phyloP scores from a whole-genome alignment of 1,140 invertebrate genomes.

The Hypsibius dujardini region DNA sequence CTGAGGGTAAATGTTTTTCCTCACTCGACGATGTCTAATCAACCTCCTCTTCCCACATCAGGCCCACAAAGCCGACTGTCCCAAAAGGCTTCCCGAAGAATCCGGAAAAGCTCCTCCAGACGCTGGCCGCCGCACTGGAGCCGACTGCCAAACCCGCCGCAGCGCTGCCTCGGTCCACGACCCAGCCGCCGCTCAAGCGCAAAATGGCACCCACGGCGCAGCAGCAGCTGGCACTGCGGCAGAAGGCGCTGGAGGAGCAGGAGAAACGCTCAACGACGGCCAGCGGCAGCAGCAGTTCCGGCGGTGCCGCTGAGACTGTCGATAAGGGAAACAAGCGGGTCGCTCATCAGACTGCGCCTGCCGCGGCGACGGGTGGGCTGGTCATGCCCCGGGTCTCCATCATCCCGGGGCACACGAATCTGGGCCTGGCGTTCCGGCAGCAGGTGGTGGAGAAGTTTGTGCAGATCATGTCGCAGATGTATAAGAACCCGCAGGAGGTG shows the following conservation, averaged over 20 bases:
- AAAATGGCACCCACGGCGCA: background rate
- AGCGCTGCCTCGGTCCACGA: background rate
- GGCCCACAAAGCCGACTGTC: background rate
- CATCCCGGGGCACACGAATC: background rate
- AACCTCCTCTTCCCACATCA: background rate
- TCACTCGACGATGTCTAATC: too few relatives aligned
- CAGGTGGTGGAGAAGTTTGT: background rate
- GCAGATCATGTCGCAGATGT: background rate
- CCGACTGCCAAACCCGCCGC: background rate
- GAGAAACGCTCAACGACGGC: background rate
- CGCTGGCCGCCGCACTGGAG: background rate
- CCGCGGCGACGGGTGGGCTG: background rate
- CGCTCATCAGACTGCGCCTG: background rate
- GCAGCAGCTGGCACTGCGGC: background rate
- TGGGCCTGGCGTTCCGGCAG: background rate
- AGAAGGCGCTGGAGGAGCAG: constrained; percentile 10
- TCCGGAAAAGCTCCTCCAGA: background rate
- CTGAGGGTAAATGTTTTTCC: background rate
- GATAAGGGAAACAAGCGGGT: constrained; percentile 3
- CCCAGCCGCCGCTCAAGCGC: background rate
- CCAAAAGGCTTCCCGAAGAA: constrained; percentile 1
- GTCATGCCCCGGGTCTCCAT: background rate
- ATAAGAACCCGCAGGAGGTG: background rate
- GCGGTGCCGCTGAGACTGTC: background rate
- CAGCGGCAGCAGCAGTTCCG: background rate